Evolutionary conservation across 2,888 invertebrate species (phyloP).

Genomic region (Lithophane socia): DNA sequence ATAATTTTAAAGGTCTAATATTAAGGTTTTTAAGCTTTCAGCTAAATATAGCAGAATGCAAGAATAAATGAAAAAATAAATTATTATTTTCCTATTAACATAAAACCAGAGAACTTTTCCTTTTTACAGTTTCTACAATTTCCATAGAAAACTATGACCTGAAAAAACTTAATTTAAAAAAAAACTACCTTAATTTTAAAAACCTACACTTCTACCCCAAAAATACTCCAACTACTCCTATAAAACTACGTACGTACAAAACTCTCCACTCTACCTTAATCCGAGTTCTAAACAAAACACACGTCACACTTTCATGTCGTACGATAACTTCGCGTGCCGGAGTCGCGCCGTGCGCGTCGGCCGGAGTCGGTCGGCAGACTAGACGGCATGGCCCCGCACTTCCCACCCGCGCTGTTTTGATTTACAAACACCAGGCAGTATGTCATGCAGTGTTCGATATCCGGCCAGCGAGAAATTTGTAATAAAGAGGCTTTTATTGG

Average conservation of each 20-base stretch:
- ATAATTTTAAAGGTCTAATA: not conserved
- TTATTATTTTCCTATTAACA: no score
- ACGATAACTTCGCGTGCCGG: constrained; percentile 61
- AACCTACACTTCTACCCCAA: not conserved
- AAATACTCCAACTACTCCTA: constrained; percentile 21
- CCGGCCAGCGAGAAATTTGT: constrained; percentile 60
- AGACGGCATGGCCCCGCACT: constrained; percentile 71
- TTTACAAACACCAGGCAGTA: constrained; percentile 77
- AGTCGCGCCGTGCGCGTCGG: constrained; percentile 75
- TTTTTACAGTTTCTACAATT: not conserved
- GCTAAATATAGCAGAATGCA: not conserved
- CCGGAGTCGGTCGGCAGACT: constrained; percentile 85
- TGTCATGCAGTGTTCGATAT: constrained; percentile 73
- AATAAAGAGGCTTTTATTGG: constrained; percentile 54
- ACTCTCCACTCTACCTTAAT: constrained; percentile 68
- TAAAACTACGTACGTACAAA: constrained; percentile 52
- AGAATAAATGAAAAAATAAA: not conserved
- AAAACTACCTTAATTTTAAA: not conserved
- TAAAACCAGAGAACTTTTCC: not conserved
- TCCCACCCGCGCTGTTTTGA: constrained; percentile 73
- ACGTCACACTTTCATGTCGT: constrained; percentile 72
- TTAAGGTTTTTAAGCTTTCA: not conserved
- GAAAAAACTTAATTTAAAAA: constrained; percentile 11
- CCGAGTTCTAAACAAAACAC: constrained; percentile 68
- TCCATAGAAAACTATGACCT: not conserved